A percentile compares a stretch with the other conserved stretches of the same genome.
phyloP scores from a whole-genome alignment of 2,797 vertebrate species.

The Notamacropus eugenii region DNA sequence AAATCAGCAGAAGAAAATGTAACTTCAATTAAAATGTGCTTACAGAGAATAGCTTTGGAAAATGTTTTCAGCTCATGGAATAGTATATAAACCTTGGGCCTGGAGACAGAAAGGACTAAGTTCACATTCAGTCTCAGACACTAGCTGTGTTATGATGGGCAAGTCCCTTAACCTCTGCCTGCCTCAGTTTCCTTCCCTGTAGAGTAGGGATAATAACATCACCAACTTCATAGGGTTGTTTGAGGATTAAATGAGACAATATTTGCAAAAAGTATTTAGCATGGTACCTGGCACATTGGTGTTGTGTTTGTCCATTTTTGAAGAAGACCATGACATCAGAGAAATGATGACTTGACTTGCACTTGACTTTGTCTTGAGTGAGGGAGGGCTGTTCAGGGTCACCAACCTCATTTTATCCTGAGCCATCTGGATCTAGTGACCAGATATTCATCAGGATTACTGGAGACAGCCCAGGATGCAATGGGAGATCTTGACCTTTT shows the following conservation, averaged over 20 bases:
- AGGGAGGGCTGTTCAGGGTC: too few relatives aligned
- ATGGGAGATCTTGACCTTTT: too few relatives aligned
- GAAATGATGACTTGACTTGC: too few relatives aligned
- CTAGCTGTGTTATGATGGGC: not conserved
- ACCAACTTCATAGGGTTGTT: not conserved
- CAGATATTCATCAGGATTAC: too few relatives aligned
- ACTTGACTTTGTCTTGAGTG: too few relatives aligned
- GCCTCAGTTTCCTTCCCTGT: not conserved
- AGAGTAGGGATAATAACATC: not conserved
- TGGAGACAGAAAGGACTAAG: not conserved
- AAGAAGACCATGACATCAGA: too few relatives aligned
- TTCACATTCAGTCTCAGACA: not conserved
- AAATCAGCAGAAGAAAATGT: conserved; percentile 31
- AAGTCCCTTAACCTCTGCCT: not conserved
- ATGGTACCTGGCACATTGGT: not conserved
- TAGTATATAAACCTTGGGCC: not conserved
- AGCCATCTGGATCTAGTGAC: too few relatives aligned
- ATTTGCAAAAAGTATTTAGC: not conserved
- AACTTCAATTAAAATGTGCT: conserved; percentile 18
- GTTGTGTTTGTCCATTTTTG: too few relatives aligned
- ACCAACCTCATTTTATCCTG: too few relatives aligned
- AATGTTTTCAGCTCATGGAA: not conserved
- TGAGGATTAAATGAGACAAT: not conserved
- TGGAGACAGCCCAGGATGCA: too few relatives aligned
- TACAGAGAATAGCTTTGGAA: conserved; percentile 1